phyloP scores from a whole-genome alignment of 1,140 invertebrate genomes.

The Popillia japonica region DNA sequence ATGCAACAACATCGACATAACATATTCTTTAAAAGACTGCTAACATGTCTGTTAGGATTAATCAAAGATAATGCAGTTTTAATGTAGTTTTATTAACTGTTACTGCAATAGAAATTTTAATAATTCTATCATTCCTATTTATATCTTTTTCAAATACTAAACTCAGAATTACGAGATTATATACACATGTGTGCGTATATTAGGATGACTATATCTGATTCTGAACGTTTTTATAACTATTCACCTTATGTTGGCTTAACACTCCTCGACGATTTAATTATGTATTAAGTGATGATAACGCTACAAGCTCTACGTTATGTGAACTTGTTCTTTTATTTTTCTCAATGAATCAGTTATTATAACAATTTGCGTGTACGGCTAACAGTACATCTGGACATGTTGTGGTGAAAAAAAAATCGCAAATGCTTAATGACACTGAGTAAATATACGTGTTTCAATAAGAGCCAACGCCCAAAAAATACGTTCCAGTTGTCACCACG shows the following conservation, averaged over 20 bases:
- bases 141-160: background rate
- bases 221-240: background rate
- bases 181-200: no score
- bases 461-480: constrained; percentile 26
- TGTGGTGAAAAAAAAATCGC: background rate
- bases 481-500: constrained; percentile 22
- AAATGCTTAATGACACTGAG: constrained; percentile 20
- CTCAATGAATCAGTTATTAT: constrained; percentile 11
- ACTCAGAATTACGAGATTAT: no score
- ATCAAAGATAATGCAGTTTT: no score
- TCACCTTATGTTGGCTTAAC: background rate
- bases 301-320: background rate
- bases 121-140: background rate
- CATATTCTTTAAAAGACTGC: no score
- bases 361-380: background rate
- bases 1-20: no score
- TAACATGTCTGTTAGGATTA: no score
- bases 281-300: background rate
- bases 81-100: no score
- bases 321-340: constrained; percentile 3
- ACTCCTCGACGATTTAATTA: background rate
- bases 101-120: no score
- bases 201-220: background rate
- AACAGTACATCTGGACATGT: constrained; percentile 16
- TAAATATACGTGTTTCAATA: constrained; percentile 14